Evolutionary conservation across 2,113 vertebrate genomes (phyloP).

Genomic region (Pomatostomus ruficeps): DNA sequence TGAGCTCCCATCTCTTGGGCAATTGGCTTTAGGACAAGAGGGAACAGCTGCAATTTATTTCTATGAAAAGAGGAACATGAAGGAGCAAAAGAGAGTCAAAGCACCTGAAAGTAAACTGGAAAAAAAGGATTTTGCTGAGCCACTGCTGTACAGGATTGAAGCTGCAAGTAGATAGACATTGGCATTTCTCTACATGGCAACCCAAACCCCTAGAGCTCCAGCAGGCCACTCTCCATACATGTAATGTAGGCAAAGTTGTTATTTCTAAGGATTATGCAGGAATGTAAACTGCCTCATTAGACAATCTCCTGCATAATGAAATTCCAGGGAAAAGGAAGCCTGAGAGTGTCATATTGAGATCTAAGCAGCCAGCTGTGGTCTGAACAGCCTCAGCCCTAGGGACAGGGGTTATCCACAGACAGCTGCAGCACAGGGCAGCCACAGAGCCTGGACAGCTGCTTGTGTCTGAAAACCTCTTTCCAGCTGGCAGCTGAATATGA

Average conservation of each 20-base stretch:
- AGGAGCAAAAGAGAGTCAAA: neutral
- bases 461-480: neutral
- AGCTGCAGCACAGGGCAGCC: neutral
- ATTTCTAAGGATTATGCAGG: neutral
- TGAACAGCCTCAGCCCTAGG: neutral
- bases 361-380: neutral
- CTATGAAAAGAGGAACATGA: neutral
- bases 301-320: neutral
- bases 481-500: neutral
- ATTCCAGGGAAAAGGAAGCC: neutral
- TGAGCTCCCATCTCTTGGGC: neutral
- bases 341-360: neutral
- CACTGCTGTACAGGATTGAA: neutral
- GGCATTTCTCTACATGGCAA: neutral
- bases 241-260: neutral
- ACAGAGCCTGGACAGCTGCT: neutral
- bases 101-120: neutral
- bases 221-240: neutral
- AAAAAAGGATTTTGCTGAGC: neutral
- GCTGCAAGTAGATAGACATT: neutral
- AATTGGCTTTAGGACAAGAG: neutral
- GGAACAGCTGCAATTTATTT: neutral
- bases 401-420: fast-evolving
- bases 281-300: neutral
- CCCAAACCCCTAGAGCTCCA: neutral